Evolutionary conservation across 2,797 vertebrate species (phyloP).

Genomic region (Alosa sapidissima): DNA sequence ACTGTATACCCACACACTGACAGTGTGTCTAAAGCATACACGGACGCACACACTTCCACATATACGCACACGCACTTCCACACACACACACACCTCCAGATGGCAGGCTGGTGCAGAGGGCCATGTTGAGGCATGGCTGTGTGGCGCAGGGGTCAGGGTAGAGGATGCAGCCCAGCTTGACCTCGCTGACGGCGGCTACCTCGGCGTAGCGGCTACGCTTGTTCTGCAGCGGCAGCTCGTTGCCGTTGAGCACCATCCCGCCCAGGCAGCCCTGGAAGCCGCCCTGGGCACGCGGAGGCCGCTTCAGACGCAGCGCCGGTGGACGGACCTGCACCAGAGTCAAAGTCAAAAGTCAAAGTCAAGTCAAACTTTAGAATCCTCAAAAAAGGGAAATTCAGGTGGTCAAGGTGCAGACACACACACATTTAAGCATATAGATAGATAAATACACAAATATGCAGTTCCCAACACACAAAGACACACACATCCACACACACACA

Average conservation of each 20-base stretch:
- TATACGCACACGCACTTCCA: slow-evolving; percentile 44
- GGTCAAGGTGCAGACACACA: too few species aligned
- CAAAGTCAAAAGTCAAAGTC: too few species aligned
- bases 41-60: not conserved
- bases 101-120: slow-evolving; percentile 79
- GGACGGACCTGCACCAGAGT: slow-evolving; percentile 67
- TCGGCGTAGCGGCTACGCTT: slow-evolving; percentile 85
- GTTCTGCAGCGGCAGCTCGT: slow-evolving; percentile 88
- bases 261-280: slow-evolving; percentile 96
- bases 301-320: slow-evolving; percentile 68
- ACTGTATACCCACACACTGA: not conserved
- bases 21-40: too few species aligned
- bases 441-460: too few species aligned
- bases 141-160: slow-evolving; percentile 84
- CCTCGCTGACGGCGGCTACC: slow-evolving; percentile 85
- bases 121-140: slow-evolving; percentile 88
- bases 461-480: too few species aligned
- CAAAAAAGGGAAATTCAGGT: too few species aligned
- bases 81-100: slow-evolving; percentile 80
- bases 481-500: too few species aligned
- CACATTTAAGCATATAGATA: too few species aligned
- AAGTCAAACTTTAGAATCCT: too few species aligned
- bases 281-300: slow-evolving; percentile 78
- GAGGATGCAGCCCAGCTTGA: slow-evolving; percentile 87
- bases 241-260: slow-evolving; percentile 86